Evolutionary conservation across 1,140 invertebrate species (phyloP).

Genomic region (Drosophila pseudoananassae): DNA sequence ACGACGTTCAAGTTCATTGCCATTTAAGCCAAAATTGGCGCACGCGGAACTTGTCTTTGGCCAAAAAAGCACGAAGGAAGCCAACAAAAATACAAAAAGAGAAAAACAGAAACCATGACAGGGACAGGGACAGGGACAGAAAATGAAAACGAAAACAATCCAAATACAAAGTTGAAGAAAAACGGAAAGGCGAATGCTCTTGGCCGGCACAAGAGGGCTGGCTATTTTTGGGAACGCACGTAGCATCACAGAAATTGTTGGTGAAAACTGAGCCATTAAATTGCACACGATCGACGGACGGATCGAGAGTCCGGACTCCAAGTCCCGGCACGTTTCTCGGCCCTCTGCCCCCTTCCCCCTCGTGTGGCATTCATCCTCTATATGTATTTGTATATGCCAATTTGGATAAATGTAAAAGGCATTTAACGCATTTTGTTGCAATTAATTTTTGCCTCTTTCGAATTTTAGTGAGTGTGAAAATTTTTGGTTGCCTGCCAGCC

Average conservation of each 20-base stretch:
- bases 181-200: slow-evolving; percentile 7
- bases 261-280: slow-evolving; percentile 59
- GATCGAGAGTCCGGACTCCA: slow-evolving; percentile 4
- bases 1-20: slow-evolving; percentile 60
- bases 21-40: slow-evolving; percentile 62
- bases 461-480: slow-evolving; percentile 25
- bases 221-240: slow-evolving; percentile 52
- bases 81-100: slow-evolving; percentile 18
- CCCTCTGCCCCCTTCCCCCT: background rate
- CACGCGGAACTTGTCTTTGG: slow-evolving; percentile 51
- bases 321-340: background rate
- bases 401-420: slow-evolving; percentile 37
- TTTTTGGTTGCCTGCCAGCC: slow-evolving; percentile 54
- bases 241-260: slow-evolving; percentile 29
- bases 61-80: slow-evolving; percentile 28
- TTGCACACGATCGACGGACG: slow-evolving; percentile 47
- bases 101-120: slow-evolving; percentile 9
- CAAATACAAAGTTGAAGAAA: slow-evolving; percentile 30
- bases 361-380: slow-evolving; percentile 22
- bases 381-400: background rate
- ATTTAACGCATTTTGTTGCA: slow-evolving; percentile 64
- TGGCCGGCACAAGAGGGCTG: slow-evolving; percentile 11
- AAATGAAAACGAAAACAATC: slow-evolving; percentile 23
- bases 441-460: slow-evolving; percentile 38
- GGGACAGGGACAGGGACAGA: background rate